These are phyloP conservation scores for Sebastes aleutianus DNA, from an alignment of 2,797 vertebrate genomes.

Conservation along the genomic window DNA sequence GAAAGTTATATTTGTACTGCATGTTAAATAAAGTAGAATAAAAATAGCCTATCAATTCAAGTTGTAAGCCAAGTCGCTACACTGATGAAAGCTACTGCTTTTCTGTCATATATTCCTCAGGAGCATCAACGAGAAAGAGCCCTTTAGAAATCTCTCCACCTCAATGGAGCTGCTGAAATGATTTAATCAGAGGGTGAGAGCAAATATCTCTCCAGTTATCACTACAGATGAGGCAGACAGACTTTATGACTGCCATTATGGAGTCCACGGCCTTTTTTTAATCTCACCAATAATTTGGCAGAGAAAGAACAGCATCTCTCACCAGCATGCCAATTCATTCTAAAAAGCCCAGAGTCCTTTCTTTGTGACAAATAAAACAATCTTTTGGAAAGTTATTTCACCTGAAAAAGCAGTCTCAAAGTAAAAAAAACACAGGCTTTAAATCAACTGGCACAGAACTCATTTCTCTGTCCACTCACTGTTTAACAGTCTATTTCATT, in stretches of 20 bases:
- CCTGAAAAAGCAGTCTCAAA: slow-evolving; percentile 10
- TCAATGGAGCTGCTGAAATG: background rate
- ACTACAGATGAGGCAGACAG: background rate
- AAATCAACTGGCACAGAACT: slow-evolving; percentile 22
- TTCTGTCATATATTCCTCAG: background rate
- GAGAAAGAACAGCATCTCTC: background rate
- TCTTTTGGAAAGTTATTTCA: slow-evolving; percentile 5
- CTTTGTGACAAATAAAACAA: slow-evolving; percentile 1
- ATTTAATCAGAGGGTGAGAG: slow-evolving; percentile 20
- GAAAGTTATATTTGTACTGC: slow-evolving; percentile 6
- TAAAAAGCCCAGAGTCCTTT: slow-evolving; percentile 5
- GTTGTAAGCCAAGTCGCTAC: background rate
- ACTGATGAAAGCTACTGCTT: slow-evolving; percentile 5
- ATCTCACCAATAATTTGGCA: background rate
- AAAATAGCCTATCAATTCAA: slow-evolving; percentile 5
- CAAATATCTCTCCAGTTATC: background rate
- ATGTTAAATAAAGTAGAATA: slow-evolving; percentile 20
- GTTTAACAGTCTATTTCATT: slow-evolving; percentile 19
- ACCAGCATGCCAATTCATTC: background rate
- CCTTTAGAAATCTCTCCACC: slow-evolving; percentile 2
- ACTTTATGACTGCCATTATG: background rate
- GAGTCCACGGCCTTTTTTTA: background rate
- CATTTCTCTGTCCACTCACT: slow-evolving; percentile 31
- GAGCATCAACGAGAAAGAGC: background rate
- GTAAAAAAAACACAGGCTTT: slow-evolving; percentile 13